These are phyloP conservation scores for Pelobates fuscus DNA, from an alignment of 2,113 vertebrate species.

Conservation along the genomic window DNA sequence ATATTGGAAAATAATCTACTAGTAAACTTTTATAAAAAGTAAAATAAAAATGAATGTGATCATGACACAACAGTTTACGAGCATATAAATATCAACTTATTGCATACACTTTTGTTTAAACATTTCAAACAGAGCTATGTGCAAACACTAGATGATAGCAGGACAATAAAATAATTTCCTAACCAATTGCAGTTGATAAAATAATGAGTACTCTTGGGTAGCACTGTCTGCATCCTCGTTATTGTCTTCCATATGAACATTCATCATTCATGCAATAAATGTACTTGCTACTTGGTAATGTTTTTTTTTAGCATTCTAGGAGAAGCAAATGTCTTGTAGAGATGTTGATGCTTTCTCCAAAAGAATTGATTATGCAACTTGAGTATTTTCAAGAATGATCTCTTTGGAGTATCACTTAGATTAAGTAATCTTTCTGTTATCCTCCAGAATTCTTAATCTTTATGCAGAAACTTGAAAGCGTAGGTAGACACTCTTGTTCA, in stretches of 20 bases:
- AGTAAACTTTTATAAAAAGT: too few relatives aligned
- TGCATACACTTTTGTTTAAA: too few relatives aligned
- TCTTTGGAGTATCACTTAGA: constrained; percentile 42
- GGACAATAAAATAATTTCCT: neutral
- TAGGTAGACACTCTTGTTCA: too few relatives aligned
- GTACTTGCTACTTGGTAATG: constrained; percentile 11
- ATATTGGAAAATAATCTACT: too few relatives aligned
- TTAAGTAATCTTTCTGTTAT: constrained; percentile 42
- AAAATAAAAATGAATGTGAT: too few relatives aligned
- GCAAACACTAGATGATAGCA: neutral
- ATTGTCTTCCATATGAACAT: neutral
- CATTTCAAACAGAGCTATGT: neutral
- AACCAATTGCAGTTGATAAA: too few relatives aligned
- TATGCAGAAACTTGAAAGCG: constrained; percentile 43
- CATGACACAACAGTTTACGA: too few relatives aligned
- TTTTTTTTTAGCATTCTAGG: constrained; percentile 9
- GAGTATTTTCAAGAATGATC: constrained; percentile 40
- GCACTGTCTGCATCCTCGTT: neutral
- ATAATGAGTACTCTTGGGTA: too few relatives aligned
- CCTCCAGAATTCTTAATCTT: constrained; percentile 49
- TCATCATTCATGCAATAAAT: constrained; percentile 15
- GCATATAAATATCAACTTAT: too few relatives aligned
- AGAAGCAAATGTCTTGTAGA: constrained; percentile 26
- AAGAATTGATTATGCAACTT: constrained; percentile 44
- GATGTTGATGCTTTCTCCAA: constrained; percentile 44